Base-by-base conservation (phyloP, 2,113 vertebrate genomes). In the Pterocles orientalis region DNA sequence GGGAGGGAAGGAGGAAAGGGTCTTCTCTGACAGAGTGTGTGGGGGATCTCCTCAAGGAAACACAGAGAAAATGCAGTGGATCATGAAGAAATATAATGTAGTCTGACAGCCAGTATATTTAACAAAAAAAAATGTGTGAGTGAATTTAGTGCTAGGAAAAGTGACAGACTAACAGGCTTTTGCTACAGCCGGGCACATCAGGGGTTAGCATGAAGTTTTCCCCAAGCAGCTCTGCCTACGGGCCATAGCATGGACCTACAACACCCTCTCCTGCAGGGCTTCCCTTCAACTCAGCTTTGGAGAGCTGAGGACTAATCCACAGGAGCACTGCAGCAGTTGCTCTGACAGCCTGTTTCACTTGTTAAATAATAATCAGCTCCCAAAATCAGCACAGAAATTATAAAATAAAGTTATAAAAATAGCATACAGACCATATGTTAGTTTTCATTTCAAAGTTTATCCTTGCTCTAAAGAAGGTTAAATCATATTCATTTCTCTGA, bases 361-460 rank as follows among this genome's bases (percentile, higher is more conserved):
- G 78, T 36, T 89, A 95, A 96, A 95, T 94, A 95, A 97, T 96
- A 91, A 96, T 95, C 96, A 95, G 57, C 87, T 76, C 93, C 91
- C 66, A 81, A 72, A 96, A 95, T 96, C 95, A 96, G 87, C 92
- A 82, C 84, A 65, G 93, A 96, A 96, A 95, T 95, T 94, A 94
- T 80, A 96, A 96, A 96, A 91, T 95, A 91, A 85, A 95, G 89
- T 95, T 95, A 91, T 57, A 97, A 97, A 97, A 97, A 97, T 97
- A 97, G 93, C 93, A 93, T 17, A 33, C 87, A n/a, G 93, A 95
- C 95, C 96, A 97, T 97, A 97, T 96, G 96, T 93, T 97, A 96
- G 95, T 95, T 95, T 97, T 96, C 96, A 96, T 95, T 97, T 96
- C 95, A 91, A 94, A 97, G 96, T 97, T 95, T 97, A 96, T 97